Percentiles rank a stretch among this genome's conserved stretches.
These are phyloP conservation scores for Camelus dromedarius DNA, from an alignment of 2,113 vertebrate species.

Conservation along the genomic window DNA sequence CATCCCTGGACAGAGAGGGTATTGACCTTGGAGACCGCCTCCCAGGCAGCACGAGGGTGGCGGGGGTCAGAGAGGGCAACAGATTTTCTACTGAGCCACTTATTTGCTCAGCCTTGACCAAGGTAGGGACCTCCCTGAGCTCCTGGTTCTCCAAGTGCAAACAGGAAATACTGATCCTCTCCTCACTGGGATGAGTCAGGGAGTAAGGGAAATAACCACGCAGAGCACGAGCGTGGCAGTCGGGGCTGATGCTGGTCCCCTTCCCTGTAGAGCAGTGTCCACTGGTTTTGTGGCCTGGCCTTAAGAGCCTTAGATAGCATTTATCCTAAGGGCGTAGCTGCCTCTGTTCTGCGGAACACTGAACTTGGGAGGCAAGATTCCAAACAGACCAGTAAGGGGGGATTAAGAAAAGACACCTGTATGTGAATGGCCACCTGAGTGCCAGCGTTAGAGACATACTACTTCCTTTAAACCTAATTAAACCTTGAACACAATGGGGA, in stretches of 20 bases:
- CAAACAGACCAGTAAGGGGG: not conserved
- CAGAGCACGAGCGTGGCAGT: not conserved
- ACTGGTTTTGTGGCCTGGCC: not conserved
- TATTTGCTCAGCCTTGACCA: not conserved
- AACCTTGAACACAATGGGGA: not conserved
- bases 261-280: not conserved
- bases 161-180: not conserved
- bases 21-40: not conserved
- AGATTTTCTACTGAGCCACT: not conserved
- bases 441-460: not conserved
- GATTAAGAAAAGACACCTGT: not conserved
- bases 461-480: not conserved
- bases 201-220: not conserved
- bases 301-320: not conserved
- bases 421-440: not conserved
- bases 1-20: not conserved
- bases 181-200: not conserved
- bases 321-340: not conserved
- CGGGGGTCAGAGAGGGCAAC: not conserved
- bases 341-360: not conserved
- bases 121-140: not conserved
- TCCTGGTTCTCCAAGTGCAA: not conserved
- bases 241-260: not conserved
- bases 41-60: not conserved
- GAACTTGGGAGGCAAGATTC: not conserved